A percentile compares a stretch with the other conserved stretches of the same genome.
These are phyloP conservation scores for Gambusia yucatana DNA, from an alignment of 2,797 vertebrate genomes.

Conservation along the genomic window DNA sequence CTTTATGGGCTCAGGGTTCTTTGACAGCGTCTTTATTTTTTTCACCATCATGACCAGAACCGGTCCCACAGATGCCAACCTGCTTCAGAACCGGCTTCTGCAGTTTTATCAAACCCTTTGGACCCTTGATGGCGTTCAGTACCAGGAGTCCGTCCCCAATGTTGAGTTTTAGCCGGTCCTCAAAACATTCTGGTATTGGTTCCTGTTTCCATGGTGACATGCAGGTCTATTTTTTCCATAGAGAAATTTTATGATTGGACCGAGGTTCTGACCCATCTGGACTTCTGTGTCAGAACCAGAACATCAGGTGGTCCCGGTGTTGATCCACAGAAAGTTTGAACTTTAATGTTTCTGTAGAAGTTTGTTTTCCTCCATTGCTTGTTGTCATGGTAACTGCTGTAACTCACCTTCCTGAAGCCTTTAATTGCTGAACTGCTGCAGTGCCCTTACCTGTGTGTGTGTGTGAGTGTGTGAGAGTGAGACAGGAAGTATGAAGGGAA, in stretches of 20 bases:
- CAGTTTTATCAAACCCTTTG: not conserved
- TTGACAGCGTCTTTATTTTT: not conserved
- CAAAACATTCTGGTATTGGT: not conserved
- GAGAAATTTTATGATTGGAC: not conserved
- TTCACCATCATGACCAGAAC: not conserved
- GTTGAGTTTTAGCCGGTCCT: not conserved
- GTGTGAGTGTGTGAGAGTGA: not conserved
- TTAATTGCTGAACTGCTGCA: constrained; percentile 7
- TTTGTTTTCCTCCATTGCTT: not conserved
- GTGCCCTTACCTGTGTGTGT: constrained; percentile 29
- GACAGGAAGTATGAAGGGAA: constrained; percentile 11
- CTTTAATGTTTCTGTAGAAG: not conserved
- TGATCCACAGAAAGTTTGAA: not conserved
- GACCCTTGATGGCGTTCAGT: not conserved
- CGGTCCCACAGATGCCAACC: not conserved
- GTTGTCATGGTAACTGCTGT: constrained; percentile 7
- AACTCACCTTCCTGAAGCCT: constrained; percentile 8
- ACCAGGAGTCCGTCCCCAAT: not conserved
- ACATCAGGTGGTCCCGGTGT: not conserved
- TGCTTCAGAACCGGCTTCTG: not conserved
- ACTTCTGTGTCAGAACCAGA: not conserved
- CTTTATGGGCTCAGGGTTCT: not conserved
- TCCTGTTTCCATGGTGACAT: not conserved
- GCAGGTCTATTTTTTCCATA: not conserved
- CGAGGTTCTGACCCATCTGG: not conserved